These are phyloP conservation scores for Pleuronectes platessa DNA, from an alignment of 2,113 vertebrate species.

Conservation along the genomic window DNA sequence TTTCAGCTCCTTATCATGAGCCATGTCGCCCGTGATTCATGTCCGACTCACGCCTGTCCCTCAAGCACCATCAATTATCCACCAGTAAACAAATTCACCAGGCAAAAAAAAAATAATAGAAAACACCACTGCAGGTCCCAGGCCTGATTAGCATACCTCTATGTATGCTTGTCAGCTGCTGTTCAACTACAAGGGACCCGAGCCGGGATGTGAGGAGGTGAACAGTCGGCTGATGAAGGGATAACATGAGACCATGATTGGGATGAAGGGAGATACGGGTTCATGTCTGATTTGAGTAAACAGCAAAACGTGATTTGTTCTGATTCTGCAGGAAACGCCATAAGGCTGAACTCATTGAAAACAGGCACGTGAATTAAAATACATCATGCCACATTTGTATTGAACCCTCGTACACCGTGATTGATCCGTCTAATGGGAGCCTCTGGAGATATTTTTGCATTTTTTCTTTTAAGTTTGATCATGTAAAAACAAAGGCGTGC, in stretches of 20 bases:
- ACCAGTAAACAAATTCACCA: conserved; percentile 92
- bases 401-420: not conserved
- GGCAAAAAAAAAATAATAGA: conserved; percentile 61
- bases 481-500: conserved; percentile 16
- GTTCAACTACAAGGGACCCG: conserved; percentile 55
- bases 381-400: not conserved
- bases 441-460: not conserved
- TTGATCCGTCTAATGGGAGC: not conserved
- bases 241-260: conserved; percentile 25
- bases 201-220: conserved; percentile 57
- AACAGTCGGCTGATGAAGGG: conserved; percentile 28
- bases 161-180: conserved; percentile 72
- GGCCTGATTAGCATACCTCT: conserved; percentile 82
- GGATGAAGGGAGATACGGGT: not conserved
- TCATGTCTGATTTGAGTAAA: conserved; percentile 18
- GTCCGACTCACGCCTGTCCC: conserved; percentile 93
- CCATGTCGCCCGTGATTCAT: conserved; percentile 93
- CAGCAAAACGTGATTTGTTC: not conserved
- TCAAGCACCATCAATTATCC: conserved; percentile 98
- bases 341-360: not conserved
- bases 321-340: not conserved
- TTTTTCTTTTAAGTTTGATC: conserved; percentile 10
- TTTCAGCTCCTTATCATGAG: conserved; percentile 96
- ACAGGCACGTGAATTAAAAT: conserved; percentile 1
- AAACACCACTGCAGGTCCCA: conserved; percentile 81